Evolutionary conservation across 2,113 vertebrate species (phyloP).

Genomic region (Coptodon bakossiorum): DNA sequence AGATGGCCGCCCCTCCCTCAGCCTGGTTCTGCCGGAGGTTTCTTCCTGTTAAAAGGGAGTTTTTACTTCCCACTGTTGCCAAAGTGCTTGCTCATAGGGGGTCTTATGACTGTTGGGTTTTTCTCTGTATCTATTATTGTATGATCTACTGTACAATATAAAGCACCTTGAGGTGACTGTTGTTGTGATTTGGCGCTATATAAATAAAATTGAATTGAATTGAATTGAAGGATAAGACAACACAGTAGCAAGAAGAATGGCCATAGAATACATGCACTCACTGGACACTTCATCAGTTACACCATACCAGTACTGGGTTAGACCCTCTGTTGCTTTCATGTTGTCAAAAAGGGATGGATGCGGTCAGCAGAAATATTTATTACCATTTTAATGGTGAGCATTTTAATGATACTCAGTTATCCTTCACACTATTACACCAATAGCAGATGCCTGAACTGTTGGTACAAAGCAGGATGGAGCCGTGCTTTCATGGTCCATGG

Average conservation of each 20-base stretch:
- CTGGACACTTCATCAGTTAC: not conserved
- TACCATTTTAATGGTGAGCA: not conserved
- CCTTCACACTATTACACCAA: not conserved
- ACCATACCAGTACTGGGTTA: not conserved
- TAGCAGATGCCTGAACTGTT: not conserved
- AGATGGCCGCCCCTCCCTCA: not conserved
- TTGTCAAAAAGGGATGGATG: not conserved
- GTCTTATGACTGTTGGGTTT: not conserved
- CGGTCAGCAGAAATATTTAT: not conserved
- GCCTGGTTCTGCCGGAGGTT: rapidly evolving
- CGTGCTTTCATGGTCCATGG: not conserved
- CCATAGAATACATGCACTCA: not conserved
- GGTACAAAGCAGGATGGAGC: not conserved
- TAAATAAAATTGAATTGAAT: not conserved
- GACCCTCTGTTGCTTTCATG: not conserved
- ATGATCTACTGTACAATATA: not conserved
- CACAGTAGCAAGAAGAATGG: not conserved
- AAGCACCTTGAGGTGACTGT: not conserved
- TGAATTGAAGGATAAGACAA: not conserved
- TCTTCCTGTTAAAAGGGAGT: not conserved
- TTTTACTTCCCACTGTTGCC: not conserved
- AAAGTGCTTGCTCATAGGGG: not conserved
- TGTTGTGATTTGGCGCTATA: not conserved
- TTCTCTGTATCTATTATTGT: not conserved
- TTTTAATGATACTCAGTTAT: not conserved